Evolutionary conservation across 2,888 invertebrate species (phyloP).

Genomic region (Cheilosia variabilis): DNA sequence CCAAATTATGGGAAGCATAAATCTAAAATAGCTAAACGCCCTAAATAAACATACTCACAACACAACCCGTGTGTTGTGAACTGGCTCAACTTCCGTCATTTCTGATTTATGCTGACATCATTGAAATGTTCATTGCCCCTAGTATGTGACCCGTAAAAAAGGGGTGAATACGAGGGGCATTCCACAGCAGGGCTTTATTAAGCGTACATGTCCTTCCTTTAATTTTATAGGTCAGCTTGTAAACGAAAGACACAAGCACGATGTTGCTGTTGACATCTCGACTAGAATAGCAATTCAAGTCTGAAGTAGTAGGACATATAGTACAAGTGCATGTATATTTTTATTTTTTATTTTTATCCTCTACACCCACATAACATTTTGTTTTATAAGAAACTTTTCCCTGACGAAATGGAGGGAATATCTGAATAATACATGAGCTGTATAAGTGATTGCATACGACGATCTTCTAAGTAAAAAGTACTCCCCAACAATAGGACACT

Average conservation of each 20-base stretch:
- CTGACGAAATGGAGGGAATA: conserved; percentile 1
- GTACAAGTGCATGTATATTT: background rate
- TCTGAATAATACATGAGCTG: conserved; percentile 28
- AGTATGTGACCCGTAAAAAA: background rate
- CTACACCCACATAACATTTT: background rate
- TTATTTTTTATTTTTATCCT: background rate
- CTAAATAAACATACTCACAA: background rate
- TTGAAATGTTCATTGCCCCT: background rate
- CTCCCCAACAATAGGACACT: background rate
- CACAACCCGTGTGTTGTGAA: background rate
- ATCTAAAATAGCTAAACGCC: background rate
- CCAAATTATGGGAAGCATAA: no score
- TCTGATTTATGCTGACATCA: background rate
- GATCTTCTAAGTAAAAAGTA: background rate
- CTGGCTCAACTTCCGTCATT: conserved; percentile 13
- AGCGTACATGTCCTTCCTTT: conserved; percentile 1
- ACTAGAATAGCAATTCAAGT: conserved; percentile 3
- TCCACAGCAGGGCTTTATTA: background rate
- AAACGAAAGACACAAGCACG: background rate
- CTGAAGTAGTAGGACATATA: background rate
- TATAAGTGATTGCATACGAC: background rate
- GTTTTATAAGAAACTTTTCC: background rate
- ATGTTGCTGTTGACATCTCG: conserved; percentile 3
- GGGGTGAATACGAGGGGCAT: background rate
- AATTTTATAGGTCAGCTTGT: conserved; percentile 5